These are phyloP conservation scores for Anabacerthia variegaticeps DNA, from an alignment of 2,797 vertebrate genomes.

Conservation along the genomic window DNA sequence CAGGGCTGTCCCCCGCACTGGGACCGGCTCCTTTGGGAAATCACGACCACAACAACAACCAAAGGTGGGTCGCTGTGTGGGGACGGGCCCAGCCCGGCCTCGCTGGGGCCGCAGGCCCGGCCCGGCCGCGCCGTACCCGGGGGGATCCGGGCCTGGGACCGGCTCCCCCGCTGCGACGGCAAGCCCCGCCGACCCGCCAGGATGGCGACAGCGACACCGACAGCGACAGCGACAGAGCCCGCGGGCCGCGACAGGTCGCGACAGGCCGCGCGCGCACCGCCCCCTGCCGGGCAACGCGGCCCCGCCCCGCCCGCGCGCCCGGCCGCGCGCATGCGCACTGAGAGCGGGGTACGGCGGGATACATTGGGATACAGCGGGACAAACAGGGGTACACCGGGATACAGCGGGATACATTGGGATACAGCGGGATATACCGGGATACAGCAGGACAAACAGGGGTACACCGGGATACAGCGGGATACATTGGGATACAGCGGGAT, in stretches of 20 bases:
- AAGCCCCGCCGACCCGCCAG: neutral
- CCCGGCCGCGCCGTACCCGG: neutral
- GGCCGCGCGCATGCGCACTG: neutral
- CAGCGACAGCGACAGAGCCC: neutral
- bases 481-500: rapidly evolving
- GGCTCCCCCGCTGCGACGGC: neutral
- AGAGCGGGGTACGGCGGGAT: too few species aligned
- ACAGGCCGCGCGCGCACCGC: neutral
- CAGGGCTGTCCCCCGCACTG: too few species aligned
- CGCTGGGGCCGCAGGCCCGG: neutral
- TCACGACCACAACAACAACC: rapidly evolving
- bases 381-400: too few species aligned
- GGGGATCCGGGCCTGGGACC: neutral
- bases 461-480: too few species aligned
- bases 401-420: rapidly evolving
- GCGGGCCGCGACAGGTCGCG: neutral
- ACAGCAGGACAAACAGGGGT: neutral
- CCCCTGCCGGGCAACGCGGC: neutral
- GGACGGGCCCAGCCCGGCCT: neutral
- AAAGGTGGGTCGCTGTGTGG: rapidly evolving
- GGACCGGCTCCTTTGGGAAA: neutral
- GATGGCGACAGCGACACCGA: too few species aligned
- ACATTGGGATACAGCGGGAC: too few species aligned
- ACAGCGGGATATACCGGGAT: rapidly evolving
- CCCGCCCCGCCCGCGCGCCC: neutral